A percentile compares a stretch with the other conserved stretches of the same genome.
These are phyloP conservation scores for Pluvialis apricaria DNA, from an alignment of 2,113 vertebrate species.

Conservation along the genomic window DNA sequence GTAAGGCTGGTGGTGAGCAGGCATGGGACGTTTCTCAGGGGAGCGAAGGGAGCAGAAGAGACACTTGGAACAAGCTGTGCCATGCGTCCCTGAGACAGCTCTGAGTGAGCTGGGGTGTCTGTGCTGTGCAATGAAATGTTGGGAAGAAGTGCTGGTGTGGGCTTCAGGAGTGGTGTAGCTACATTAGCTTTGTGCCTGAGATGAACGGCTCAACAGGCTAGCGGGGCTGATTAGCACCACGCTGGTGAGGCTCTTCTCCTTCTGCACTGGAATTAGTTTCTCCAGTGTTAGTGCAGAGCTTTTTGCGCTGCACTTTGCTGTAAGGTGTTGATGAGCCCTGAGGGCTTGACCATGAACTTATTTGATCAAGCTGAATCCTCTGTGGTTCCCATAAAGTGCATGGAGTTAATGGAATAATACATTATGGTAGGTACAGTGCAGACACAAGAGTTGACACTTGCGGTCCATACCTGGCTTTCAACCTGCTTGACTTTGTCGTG, in stretches of 20 bases:
- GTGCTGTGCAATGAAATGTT: accelerated
- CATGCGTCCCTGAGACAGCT: not conserved
- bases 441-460: not conserved
- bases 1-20: not conserved
- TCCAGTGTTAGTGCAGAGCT: not conserved
- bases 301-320: not conserved
- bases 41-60: not conserved
- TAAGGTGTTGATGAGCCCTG: not conserved
- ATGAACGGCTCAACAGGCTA: accelerated
- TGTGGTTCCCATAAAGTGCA: not conserved
- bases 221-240: not conserved
- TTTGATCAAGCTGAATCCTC: not conserved
- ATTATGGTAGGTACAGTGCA: not conserved
- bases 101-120: not conserved
- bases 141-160: not conserved
- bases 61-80: not conserved
- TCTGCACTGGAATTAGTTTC: not conserved
- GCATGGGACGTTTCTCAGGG: not conserved
- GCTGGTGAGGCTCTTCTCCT: not conserved
- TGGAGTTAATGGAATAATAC: not conserved
- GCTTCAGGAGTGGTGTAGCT: not conserved
- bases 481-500: not conserved
- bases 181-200: not conserved
- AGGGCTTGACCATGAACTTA: not conserved
- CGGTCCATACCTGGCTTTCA: not conserved